phyloP scores from a whole-genome alignment of 2,113 vertebrate species.

The Oryctolagus cuniculus region mOryCun1.1 NC_091434.1:49811501-49812000 shows the following conservation, averaged over 20 bases:
- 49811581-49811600: no score
- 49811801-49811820: neutral
- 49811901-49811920: neutral
- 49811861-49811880: neutral
- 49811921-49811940: neutral
- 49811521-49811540: no score
- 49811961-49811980: neutral
- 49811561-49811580: no score
- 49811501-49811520: no score
- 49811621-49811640: no score
- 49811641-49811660: no score
- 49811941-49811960: neutral
- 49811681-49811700: no score
- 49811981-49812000: neutral
- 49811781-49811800: neutral
- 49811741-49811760: neutral
- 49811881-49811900: neutral
- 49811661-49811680: no score
- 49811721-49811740: slow-evolving; percentile 9
- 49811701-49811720: no score
- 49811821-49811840: neutral
- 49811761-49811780: neutral
- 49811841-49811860: slow-evolving; percentile 8
- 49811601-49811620: no score
- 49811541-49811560: no score